A percentile compares a stretch with the other conserved stretches of the same genome.
phyloP scores from a whole-genome alignment of 2,797 vertebrate species.

The Diceros bicornis region DNA sequence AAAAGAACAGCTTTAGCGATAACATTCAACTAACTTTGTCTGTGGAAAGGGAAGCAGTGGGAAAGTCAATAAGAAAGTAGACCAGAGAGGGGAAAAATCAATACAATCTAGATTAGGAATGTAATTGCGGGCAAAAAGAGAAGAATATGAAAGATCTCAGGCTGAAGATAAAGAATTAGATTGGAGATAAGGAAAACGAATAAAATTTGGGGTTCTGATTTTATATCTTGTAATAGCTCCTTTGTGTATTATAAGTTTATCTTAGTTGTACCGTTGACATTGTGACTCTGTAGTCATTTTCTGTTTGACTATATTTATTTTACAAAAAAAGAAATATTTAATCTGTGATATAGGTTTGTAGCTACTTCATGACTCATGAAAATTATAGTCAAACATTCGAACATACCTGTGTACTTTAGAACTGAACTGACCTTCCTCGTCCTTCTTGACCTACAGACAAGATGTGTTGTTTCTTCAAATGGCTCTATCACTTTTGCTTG shows the following conservation, averaged over 20 bases:
- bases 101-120: constrained; percentile 21
- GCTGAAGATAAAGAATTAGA: not conserved
- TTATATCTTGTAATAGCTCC: not conserved
- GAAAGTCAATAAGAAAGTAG: constrained; percentile 23
- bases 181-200: constrained; percentile 3
- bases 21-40: constrained; percentile 11
- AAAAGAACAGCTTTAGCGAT: constrained; percentile 3
- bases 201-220: not conserved
- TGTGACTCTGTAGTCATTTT: not conserved
- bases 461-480: not conserved
- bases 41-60: not conserved
- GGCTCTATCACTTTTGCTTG: not conserved
- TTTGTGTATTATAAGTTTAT: constrained; percentile 32
- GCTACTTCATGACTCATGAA: not conserved
- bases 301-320: constrained; percentile 30
- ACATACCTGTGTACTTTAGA: not conserved
- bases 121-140: constrained; percentile 20
- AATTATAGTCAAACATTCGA: not conserved
- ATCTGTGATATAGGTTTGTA: not conserved
- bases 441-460: not conserved
- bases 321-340: not conserved
- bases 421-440: not conserved
- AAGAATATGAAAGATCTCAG: constrained; percentile 2
- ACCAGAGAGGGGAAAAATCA: not conserved
- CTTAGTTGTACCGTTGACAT: constrained; percentile 3